Evolutionary conservation across 2,113 vertebrate species (phyloP), one percentile per base, ranked within the genome.

Genomic region (Perognathus longimembris): DNA sequence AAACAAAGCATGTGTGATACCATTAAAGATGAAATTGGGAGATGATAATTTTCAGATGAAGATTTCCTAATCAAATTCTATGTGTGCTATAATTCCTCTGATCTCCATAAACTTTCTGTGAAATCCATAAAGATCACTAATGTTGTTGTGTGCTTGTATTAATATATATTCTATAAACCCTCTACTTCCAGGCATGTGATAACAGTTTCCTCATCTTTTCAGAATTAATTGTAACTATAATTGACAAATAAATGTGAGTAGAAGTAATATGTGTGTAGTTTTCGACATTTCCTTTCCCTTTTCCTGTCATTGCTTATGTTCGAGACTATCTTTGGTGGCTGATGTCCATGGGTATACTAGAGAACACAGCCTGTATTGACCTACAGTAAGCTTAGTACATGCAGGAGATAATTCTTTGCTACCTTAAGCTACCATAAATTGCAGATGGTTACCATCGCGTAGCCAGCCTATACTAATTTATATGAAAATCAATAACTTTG

Each of bases 151-250:
- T 32, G 3, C 54, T 5, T 80, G 3, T 67, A 18, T 80, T 77
- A 73, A 80, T 76, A 73, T 38, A 89, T 79, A 79, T 0, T 67
- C 78, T 80, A 57, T 32, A 34, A n/a, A 71, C 12, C 78, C 9
- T 77, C 5, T 70, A 59, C 40, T 88, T 85, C 75, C 24, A 85
- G 50, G 66, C 1, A 28, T 4, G 1, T n/a, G 12, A 4, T 54
- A 80, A 90, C 75, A 26, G 36, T 82, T 90, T 85, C 71, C 34
- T 92, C 42, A 70, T 28, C 6, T 6, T n/a, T 14, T 80, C 69
- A 90, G 92, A 93, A 76, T 88, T 86, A 78, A 42, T 26, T 63
- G 61, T 74, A 21, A 15, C 26, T 84, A 89, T 22, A 22, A 77
- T 0, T 30, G 18, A 71, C 34, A 6, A 83, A 59, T 50, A 63